Evolutionary conservation across 2,888 invertebrate species (phyloP), one percentile per base, ranked within the genome.

Genomic region (Noctua fimbriata): DNA sequence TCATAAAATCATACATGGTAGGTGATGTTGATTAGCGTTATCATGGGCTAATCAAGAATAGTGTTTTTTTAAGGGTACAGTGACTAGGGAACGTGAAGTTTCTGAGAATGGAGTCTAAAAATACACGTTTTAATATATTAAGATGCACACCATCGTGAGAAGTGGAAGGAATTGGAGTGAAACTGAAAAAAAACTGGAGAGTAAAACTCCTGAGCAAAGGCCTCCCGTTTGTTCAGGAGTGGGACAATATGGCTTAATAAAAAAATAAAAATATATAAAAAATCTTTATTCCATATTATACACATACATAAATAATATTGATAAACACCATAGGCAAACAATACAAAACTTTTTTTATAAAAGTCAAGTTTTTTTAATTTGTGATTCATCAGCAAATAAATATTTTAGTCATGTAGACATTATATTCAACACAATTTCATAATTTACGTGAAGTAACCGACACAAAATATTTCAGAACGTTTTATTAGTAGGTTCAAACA

Each of bases 261-360:
- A 36, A 36, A 36, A 32, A 32, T 2, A 32, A 32, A 1, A 32
- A 32, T 32, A 2, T 36, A 21, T 12, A 0, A 16, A 49, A 65
- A 55, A 24, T 60, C 21, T 73, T 84, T 77, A 84, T 73, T 84
- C 69, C 14, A 28, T n/a, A 67, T 75, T 36, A 73, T 63, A 66
- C 32, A 69, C 28, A 69, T 47, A 83, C 71, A 83, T 60, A 76
- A 70, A 60, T 70, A 71, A 44, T 65, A 71, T 55, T 47, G 14
- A 41, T 71, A 71, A 70, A 76, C n/a, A 77, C 21, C 16, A n/a
- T 44, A 78, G 41, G 24, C n/a, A 44, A 78, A 78, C n/a, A n/a
- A 52, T 44, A 78, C 72, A 79, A 55, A 58, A 41, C 24, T 49
- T 60, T 69, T 78, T 18, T 63, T 32, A 21, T 21, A 52, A 32